Percentiles rank a stretch among this genome's conserved stretches.
phyloP scores from a whole-genome alignment of 1,140 invertebrate genomes.

The Palaemon carinicauda region DNA sequence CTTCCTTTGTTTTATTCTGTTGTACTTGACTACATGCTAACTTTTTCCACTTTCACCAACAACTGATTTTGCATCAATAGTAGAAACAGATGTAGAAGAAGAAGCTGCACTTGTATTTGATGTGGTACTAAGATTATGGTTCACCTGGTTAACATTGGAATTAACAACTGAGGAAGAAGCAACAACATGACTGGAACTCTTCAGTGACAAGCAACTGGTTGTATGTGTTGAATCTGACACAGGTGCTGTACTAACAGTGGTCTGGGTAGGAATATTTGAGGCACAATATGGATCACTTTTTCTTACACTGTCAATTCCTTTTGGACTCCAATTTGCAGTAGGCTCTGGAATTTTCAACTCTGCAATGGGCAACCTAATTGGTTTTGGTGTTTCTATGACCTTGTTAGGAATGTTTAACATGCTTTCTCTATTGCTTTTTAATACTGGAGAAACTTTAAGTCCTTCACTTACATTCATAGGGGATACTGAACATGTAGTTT shows the following conservation, averaged over 20 bases:
- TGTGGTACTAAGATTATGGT: no score
- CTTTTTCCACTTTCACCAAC: background rate
- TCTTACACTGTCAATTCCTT: conserved; percentile 1
- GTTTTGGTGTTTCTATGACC: background rate
- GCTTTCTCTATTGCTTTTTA: conserved; percentile 25
- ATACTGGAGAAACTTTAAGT: conserved; percentile 10
- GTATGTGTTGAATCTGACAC: no score
- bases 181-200: no score
- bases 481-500: conserved; percentile 39
- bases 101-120: no score
- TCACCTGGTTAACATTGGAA: no score
- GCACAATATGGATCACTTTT: conserved; percentile 25
- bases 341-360: background rate
- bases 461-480: conserved; percentile 39
- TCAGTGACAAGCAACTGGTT: no score
- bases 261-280: conserved; percentile 15
- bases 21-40: conserved; percentile 23
- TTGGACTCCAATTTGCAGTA: conserved; percentile 42
- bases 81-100: no score
- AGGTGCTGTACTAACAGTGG: background rate
- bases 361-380: background rate
- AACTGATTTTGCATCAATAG: background rate
- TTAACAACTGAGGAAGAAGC: no score
- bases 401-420: background rate
- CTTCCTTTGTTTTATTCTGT: conserved; percentile 12